Base-by-base conservation (phyloP, 2,113 vertebrate species). In the Hepsetus odoe region DNA sequence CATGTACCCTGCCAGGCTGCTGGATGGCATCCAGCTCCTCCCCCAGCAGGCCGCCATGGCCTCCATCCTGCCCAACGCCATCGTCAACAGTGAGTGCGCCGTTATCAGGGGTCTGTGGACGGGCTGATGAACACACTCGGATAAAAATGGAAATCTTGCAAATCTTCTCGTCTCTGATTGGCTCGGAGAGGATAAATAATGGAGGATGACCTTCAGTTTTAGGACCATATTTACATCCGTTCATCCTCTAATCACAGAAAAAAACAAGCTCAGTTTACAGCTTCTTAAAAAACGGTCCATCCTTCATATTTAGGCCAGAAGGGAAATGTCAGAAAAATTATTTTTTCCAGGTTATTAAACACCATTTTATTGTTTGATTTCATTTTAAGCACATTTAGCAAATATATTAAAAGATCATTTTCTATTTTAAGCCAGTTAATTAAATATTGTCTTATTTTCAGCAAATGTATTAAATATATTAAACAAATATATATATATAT, bases 1-100 rank as follows among this genome's bases (percentile, higher is more conserved):
- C 84, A 94, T 95, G 93, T 95, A 94, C 89, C 94, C 94, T 0
- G 94, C 94, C 0, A 94, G 94, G 72, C 90, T 95, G 85, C 89
- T 96, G 86, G 94, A 96, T 85, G 92, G 93, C n/a, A 95, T 95
- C 89, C 95, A 95, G 62, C 78, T 96, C 84, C 94, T 96, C 77
- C 95, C 95, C 72, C 95, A 96, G 87, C 95, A 96, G 86, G 95
- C 94, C 65, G 93, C 95, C 32, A 96, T 96, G 94, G 94, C 93
- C 38, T 95, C 95, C 84, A 94, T 96, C 82, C 86, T 96, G 88
- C 95, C 94, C 68, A 95, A 93, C 0, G 94, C 94, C 85, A 94
- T 95, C 86, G 94, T 96, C 83, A 96, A 96, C 88, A 96, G 95
- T 96, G 93, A 94, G 95, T 94, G 82, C 10, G 14, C 35, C 3